A percentile compares a stretch with the other conserved stretches of the same genome.
Evolutionary conservation across 2,797 vertebrate species (phyloP).

Genomic region (Buceros bicornis): DNA sequence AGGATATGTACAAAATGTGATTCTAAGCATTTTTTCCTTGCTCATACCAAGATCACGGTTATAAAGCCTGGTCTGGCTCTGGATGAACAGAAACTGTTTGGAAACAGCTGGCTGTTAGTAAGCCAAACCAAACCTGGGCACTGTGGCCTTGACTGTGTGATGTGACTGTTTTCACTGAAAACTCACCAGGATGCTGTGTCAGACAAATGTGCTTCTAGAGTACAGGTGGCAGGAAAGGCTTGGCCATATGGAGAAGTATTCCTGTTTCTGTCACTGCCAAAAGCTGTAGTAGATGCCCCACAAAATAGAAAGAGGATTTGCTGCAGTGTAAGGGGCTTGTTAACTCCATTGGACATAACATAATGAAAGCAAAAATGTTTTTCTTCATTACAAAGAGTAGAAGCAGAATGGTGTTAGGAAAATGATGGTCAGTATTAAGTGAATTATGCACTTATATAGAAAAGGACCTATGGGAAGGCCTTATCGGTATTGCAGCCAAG

Average conservation of each 20-base stretch:
- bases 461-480: not conserved
- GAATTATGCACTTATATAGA: not conserved
- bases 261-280: slow-evolving; percentile 21
- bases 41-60: not conserved
- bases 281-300: not conserved
- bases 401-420: not conserved
- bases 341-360: not conserved
- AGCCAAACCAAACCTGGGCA: slow-evolving; percentile 31
- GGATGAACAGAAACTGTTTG: not conserved
- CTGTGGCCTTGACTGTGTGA: not conserved
- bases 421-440: not conserved
- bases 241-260: slow-evolving; percentile 28
- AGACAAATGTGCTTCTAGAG: not conserved
- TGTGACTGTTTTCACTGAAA: not conserved
- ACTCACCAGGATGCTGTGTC: slow-evolving; percentile 15
- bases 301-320: slow-evolving; percentile 21
- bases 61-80: not conserved
- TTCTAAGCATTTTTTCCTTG: not conserved
- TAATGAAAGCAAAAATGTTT: slow-evolving; percentile 8
- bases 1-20: not conserved
- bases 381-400: not conserved
- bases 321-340: not conserved
- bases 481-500: not conserved
- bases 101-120: not conserved
- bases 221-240: slow-evolving; percentile 46